Evolutionary conservation across 2,888 invertebrate genomes (phyloP), one percentile per base, ranked within the genome.

Genomic region (Cantharis lateralis): DNA sequence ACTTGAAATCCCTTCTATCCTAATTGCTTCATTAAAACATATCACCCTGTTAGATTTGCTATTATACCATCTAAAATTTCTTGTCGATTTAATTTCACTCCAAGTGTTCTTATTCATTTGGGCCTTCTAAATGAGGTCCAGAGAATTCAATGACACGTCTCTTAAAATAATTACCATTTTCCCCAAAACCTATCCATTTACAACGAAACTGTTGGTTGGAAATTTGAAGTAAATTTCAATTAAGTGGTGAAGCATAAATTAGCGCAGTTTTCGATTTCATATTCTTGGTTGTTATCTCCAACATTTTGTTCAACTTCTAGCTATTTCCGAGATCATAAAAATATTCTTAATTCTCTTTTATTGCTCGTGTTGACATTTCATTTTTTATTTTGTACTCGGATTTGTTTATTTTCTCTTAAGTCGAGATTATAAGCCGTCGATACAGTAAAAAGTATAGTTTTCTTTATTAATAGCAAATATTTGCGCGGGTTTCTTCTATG

Each of bases 1-100:
- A 76, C 72, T 76, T 70, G 76, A 68, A 73, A 72, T 76, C 76
- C 78, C 69, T 78, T 78, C 76, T 78, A 76, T 71, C 78, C 78
- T 78, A 78, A 78, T 78, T 78, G 78, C 78, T 78, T 78, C 78
- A 78, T 78, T 78, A 78, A 78, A 78, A 78, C 76, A 78, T 78
- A 78, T 78, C 76, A 78, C 78, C 74, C 78, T 70, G 76, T 78
- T 78, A 78, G 76, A 76, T 78, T 76, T 76, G 76, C 74, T 72
- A 76, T 78, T 73, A 78, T 78, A 72, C 75, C 78, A 71, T 76
- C 76, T 73, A 74, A 76, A 78, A 78, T 76, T 78, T 78, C 78
- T 78, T 76, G 76, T 76, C 78, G 76, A 78, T 78, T 78, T 78
- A 76, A 78, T 74, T 78, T 70, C 75, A 70, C 61, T 75, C 72